These are phyloP conservation scores for Acyrthosiphon pisum DNA, from an alignment of 1,140 invertebrate species.

Conservation along the genomic window DNA sequence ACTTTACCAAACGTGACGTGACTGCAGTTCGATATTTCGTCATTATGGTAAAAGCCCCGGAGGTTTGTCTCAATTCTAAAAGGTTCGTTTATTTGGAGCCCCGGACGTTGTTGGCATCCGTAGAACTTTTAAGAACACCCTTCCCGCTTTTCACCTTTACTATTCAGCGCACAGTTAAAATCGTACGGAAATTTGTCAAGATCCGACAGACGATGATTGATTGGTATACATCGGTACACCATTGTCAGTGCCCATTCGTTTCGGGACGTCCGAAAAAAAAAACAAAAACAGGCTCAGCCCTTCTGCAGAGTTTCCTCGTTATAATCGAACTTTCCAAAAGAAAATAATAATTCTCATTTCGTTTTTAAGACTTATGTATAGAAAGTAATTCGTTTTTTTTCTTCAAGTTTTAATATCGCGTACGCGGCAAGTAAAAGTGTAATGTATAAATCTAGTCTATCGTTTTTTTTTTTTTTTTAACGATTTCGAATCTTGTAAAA, in stretches of 20 bases:
- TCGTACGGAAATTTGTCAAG: constrained; percentile 11
- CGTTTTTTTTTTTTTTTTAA: neutral
- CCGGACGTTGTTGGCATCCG: constrained; percentile 48
- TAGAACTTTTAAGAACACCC: constrained; percentile 12
- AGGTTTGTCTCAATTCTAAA: constrained; percentile 49
- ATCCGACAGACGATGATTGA: constrained; percentile 43
- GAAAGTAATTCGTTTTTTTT: neutral
- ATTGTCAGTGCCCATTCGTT: neutral
- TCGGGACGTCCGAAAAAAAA: neutral
- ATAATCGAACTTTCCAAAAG: neutral
- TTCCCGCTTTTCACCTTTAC: neutral
- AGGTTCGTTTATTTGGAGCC: constrained; percentile 38
- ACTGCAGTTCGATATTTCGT: constrained; percentile 55
- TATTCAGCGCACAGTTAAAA: neutral
- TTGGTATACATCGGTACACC: neutral
- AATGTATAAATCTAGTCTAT: neutral
- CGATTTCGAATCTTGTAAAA: neutral
- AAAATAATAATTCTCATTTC: neutral
- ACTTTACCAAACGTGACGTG: constrained; percentile 52
- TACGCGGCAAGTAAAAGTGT: neutral
- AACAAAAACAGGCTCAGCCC: neutral
- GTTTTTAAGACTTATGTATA: neutral
- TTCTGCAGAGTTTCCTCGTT: constrained; percentile 1
- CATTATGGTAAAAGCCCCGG: constrained; percentile 54
- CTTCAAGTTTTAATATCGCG: neutral